These are phyloP conservation scores for Tenodera sinensis DNA, from an alignment of 2,888 invertebrate genomes.

Conservation along the genomic window DNA sequence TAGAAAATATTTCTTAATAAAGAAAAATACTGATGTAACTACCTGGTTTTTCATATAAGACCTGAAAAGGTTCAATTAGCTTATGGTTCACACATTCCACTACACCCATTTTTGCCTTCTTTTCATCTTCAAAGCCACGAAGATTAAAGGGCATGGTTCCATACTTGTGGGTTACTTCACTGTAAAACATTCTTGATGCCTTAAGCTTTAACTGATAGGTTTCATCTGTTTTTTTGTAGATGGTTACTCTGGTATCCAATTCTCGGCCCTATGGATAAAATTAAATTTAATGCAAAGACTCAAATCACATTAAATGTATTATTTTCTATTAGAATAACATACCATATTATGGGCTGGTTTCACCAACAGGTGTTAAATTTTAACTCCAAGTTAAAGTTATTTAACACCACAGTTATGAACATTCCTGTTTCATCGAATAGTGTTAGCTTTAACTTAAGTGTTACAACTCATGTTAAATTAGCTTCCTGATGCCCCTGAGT, in stretches of 20 bases:
- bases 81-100: slow-evolving; percentile 98
- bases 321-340: too few relatives aligned
- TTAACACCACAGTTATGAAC: too few relatives aligned
- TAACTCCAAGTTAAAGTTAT: too few relatives aligned
- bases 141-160: slow-evolving; percentile 97
- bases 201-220: slow-evolving; percentile 96
- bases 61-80: slow-evolving; percentile 97
- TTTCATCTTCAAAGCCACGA: slow-evolving; percentile 92
- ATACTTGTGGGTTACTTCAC: slow-evolving; percentile 85
- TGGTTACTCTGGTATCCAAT: slow-evolving; percentile 90
- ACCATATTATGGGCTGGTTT: too few relatives aligned
- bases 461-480: too few relatives aligned
- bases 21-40: slow-evolving; percentile 22
- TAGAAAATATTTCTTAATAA: neutral
- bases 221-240: slow-evolving; percentile 98
- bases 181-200: slow-evolving; percentile 88
- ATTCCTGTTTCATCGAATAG: too few relatives aligned
- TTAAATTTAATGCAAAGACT: neutral
- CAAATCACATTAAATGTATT: too few relatives aligned
- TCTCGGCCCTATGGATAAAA: slow-evolving; percentile 67
- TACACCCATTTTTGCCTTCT: slow-evolving; percentile 96
- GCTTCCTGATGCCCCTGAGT: too few relatives aligned
- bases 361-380: too few relatives aligned
- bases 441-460: too few relatives aligned
- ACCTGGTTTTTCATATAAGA: slow-evolving; percentile 74